Percentiles rank a stretch among this genome's conserved stretches.
These are phyloP conservation scores for Diploscapter pachys DNA, from an alignment of 1,140 invertebrate genomes.

Conservation along the genomic window DNA sequence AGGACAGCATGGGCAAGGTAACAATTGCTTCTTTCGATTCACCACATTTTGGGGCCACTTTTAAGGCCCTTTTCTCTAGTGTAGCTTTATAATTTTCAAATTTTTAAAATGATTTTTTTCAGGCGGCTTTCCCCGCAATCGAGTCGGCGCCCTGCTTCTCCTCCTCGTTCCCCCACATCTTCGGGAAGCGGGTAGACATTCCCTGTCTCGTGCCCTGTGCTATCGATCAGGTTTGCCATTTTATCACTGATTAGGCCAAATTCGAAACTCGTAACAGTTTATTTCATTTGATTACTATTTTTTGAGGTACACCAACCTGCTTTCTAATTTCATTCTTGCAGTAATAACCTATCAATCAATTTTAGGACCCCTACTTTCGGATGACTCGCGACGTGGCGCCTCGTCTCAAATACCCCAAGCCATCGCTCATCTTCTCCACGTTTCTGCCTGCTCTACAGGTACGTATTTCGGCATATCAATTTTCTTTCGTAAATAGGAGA, in stretches of 20 bases:
- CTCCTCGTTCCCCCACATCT: slow-evolving; percentile 91
- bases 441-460: slow-evolving; percentile 89
- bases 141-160: slow-evolving; percentile 93
- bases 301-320: slow-evolving; percentile 6
- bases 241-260: slow-evolving; percentile 1
- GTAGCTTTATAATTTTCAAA: not conserved
- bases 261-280: not conserved
- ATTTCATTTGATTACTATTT: slow-evolving; percentile 10
- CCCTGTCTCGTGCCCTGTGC: slow-evolving; percentile 94
- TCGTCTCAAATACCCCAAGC: slow-evolving; percentile 79
- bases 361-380: slow-evolving; percentile 87
- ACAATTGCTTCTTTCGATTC: not conserved
- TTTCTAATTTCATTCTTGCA: slow-evolving; percentile 8
- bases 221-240: slow-evolving; percentile 76
- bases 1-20: slow-evolving; percentile 82
- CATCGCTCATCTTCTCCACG: slow-evolving; percentile 84
- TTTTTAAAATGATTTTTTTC: not conserved
- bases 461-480: not conserved
- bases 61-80: not conserved
- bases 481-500: not conserved
- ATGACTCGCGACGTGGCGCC: slow-evolving; percentile 97
- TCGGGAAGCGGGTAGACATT: slow-evolving; percentile 72
- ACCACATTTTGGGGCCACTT: not conserved
- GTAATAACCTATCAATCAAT: not conserved
- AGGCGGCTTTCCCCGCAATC: slow-evolving; percentile 87